These are phyloP conservation scores for Oophaga sylvatica DNA, from an alignment of 2,797 vertebrate species.

Conservation along the genomic window DNA sequence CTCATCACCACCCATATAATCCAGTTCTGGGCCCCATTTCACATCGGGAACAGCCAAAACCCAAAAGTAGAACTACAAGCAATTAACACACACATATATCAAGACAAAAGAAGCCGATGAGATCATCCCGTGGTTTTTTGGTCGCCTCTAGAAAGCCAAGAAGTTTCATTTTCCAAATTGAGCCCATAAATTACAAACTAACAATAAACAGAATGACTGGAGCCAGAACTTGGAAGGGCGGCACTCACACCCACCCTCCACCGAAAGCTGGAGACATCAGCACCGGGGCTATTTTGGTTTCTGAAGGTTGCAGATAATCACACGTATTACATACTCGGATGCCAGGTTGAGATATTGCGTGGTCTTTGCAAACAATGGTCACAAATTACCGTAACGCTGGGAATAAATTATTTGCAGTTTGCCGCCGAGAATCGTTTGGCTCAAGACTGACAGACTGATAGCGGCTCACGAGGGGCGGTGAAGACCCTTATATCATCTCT, in stretches of 20 bases:
- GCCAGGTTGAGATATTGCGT: background rate
- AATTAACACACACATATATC: constrained; percentile 38
- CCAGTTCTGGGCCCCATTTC: background rate
- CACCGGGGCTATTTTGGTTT: constrained; percentile 27
- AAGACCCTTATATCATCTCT: background rate
- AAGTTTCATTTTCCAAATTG: constrained; percentile 50
- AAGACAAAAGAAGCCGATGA: constrained; percentile 41
- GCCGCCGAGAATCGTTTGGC: background rate
- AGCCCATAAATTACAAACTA: constrained; percentile 43
- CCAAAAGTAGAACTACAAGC: constrained; percentile 36
- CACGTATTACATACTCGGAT: constrained; percentile 19
- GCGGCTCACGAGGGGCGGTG: background rate
- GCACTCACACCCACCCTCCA: background rate
- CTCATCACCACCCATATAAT: background rate
- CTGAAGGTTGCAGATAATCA: constrained; percentile 47
- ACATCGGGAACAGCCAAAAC: constrained; percentile 27
- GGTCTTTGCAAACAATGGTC: background rate
- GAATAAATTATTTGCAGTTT: background rate
- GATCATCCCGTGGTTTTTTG: constrained; percentile 48
- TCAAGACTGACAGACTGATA: background rate
- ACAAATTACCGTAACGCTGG: background rate
- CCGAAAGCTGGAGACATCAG: background rate
- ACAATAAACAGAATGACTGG: constrained; percentile 28
- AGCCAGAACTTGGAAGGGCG: constrained; percentile 30
- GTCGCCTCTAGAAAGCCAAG: constrained; percentile 37